Evolutionary conservation across 2,113 vertebrate species (phyloP), one percentile per base, ranked within the genome.

Genomic region (Myotis davidii): DNA sequence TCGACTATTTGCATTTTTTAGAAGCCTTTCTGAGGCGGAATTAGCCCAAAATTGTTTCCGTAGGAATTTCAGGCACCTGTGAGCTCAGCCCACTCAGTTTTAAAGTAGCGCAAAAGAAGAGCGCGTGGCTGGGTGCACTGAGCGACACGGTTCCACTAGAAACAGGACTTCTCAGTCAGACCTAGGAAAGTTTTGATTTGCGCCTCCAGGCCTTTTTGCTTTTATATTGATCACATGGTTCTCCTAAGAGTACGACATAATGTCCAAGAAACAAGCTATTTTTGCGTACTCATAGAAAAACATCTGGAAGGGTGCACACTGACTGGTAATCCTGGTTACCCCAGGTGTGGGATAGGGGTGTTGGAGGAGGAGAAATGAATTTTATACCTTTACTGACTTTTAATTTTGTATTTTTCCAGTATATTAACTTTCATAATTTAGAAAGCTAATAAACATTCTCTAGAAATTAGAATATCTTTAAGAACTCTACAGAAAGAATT

Each of bases 381-480:
- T 94, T 54, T 82, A 72, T 54, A 54, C 27, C 25, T 5, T 89
- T 17, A 77, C 59, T 64, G 27, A 65, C 12, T 88, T 73, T 85
- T 50, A 59, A 21, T 64, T 84, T 92, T 88, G 6, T 76, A n/a
- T 45, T 92, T 74, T 59, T 48, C 16, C 48, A 67, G 9, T 92
- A 65, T 3, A n/a, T 82, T 94, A 78, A 93, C 59, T 78, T 74
- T 69, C 34, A 92, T 73, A 90, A 90, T 76, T 88, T 83, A 90
- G 69, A 88, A 95, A 82, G 32, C 69, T 69, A 92, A 91, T 84
- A 83, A 88, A 93, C 45, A 56, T 85, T 37, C 79, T 52, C 79
- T 2, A 90, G 52, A 76, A 78, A 69, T 90, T 82, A 92, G 34
- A 95, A 88, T 67, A 86, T 84, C n/a, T 52, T 69, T 84, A 89